These are phyloP conservation scores for Lutraria lutraria DNA, from an alignment of 2,888 invertebrate genomes.

Conservation along the genomic window DNA sequence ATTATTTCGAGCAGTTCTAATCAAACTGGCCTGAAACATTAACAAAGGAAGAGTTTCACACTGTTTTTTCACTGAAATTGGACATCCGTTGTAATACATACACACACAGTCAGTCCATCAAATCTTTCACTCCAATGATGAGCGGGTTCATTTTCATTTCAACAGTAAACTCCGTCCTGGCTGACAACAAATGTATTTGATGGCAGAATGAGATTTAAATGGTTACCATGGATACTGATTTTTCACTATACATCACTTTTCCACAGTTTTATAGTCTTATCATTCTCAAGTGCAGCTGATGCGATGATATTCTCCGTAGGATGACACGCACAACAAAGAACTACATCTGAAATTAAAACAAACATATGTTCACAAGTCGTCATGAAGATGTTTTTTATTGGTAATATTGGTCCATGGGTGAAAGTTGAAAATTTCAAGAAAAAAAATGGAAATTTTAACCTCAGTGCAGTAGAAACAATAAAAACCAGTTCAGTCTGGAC, in stretches of 20 bases:
- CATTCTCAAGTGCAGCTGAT: slow-evolving; percentile 98
- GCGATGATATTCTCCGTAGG: slow-evolving; percentile 99
- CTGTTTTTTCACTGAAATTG: background rate
- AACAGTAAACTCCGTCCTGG: background rate
- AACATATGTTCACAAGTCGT: background rate
- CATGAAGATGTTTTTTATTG: too few relatives aligned
- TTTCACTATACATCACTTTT: slow-evolving; percentile 91
- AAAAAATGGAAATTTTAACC: too few relatives aligned
- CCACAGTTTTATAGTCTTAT: slow-evolving; percentile 99
- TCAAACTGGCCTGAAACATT: background rate
- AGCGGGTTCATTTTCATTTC: background rate
- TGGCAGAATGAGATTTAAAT: slow-evolving; percentile 29
- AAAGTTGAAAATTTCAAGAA: too few relatives aligned
- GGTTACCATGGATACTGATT: background rate
- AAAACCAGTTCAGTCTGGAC: too few relatives aligned
- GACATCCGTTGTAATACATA: background rate
- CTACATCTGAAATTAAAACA: slow-evolving; percentile 89
- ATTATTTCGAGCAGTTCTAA: too few relatives aligned
- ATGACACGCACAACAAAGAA: slow-evolving; percentile 99
- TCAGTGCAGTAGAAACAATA: too few relatives aligned
- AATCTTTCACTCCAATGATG: background rate
- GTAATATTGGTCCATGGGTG: too few relatives aligned
- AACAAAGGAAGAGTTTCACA: background rate
- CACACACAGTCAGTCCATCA: background rate
- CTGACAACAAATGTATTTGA: background rate